Evolutionary conservation across 2,797 vertebrate species (phyloP).

Genomic region (Notoglanidium macrostoma): DNA sequence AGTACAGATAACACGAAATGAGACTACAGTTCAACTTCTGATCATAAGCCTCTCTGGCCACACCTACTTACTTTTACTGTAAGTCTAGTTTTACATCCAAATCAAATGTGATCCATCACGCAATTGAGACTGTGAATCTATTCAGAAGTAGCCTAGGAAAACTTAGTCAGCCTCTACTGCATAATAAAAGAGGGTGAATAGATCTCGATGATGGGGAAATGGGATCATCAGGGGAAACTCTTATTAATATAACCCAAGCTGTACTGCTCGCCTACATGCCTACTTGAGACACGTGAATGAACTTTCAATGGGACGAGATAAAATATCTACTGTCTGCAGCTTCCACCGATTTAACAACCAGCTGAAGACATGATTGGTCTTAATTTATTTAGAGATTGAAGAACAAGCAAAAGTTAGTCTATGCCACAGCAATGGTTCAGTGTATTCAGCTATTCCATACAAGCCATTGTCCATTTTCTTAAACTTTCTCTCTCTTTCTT

Average conservation of each 20-base stretch:
- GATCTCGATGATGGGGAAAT: neutral
- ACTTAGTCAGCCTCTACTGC: neutral
- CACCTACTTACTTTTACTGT: neutral
- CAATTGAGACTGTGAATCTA: neutral
- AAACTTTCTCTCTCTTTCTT: neutral
- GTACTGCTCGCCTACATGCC: neutral
- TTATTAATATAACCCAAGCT: neutral
- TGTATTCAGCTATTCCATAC: slow-evolving; percentile 53
- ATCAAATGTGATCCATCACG: neutral
- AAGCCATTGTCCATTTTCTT: neutral
- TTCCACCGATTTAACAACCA: slow-evolving; percentile 55
- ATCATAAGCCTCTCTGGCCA: slow-evolving; percentile 3
- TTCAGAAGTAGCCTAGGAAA: slow-evolving; percentile 5
- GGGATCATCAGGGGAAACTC: neutral
- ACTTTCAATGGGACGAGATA: neutral
- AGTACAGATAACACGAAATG: slow-evolving; percentile 18
- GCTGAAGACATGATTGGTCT: slow-evolving; percentile 5
- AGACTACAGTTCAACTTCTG: slow-evolving; percentile 19
- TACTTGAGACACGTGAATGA: neutral
- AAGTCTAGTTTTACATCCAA: slow-evolving; percentile 1
- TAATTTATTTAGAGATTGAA: slow-evolving; percentile 73
- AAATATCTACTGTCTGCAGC: neutral
- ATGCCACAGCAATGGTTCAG: slow-evolving; percentile 67
- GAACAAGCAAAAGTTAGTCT: slow-evolving; percentile 63
- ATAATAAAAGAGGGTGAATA: slow-evolving; percentile 6